Conservation (phyloP, 2,797 vertebrate genomes). For the Spondyliosoma cantharus region DNA sequence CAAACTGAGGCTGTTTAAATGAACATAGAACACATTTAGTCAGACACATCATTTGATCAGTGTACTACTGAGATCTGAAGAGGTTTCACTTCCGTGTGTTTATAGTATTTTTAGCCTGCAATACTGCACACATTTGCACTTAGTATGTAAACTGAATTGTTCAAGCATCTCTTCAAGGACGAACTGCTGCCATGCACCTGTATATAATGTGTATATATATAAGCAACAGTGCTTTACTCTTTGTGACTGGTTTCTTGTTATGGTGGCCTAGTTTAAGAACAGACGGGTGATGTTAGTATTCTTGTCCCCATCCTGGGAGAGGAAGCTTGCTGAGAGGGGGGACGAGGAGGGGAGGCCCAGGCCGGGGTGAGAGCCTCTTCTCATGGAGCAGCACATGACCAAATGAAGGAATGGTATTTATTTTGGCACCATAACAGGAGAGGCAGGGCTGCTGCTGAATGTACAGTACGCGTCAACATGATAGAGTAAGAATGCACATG, state of each 20-base stretch:
- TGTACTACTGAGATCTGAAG: neutral
- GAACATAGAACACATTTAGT: neutral
- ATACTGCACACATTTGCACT: constrained; percentile 1
- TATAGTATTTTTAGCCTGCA: constrained; percentile 21
- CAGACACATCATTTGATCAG: neutral
- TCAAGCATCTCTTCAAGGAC: constrained; percentile 14
- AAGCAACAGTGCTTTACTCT: constrained; percentile 30
- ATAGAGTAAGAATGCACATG: constrained; percentile 75
- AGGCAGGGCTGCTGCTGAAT: constrained; percentile 57
- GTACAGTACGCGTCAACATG: constrained; percentile 59
- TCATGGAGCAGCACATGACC: constrained; percentile 69
- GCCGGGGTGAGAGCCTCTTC: constrained; percentile 57
- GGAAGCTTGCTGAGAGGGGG: constrained; percentile 56
- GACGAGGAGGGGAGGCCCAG: constrained; percentile 24
- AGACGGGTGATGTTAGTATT: constrained; percentile 77
- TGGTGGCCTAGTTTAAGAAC: constrained; percentile 57
- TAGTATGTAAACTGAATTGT: constrained; percentile 9
- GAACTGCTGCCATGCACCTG: constrained; percentile 16
- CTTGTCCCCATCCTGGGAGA: constrained; percentile 73
- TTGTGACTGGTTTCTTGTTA: constrained; percentile 53
- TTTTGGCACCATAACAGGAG: constrained; percentile 74
- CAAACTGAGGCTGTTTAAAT: neutral
- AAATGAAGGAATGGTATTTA: constrained; percentile 76
- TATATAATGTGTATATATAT: neutral
- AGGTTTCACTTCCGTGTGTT: constrained; percentile 49